Conservation (phyloP, 2,888 invertebrate genomes). For the Dugesia japonica region DNA sequence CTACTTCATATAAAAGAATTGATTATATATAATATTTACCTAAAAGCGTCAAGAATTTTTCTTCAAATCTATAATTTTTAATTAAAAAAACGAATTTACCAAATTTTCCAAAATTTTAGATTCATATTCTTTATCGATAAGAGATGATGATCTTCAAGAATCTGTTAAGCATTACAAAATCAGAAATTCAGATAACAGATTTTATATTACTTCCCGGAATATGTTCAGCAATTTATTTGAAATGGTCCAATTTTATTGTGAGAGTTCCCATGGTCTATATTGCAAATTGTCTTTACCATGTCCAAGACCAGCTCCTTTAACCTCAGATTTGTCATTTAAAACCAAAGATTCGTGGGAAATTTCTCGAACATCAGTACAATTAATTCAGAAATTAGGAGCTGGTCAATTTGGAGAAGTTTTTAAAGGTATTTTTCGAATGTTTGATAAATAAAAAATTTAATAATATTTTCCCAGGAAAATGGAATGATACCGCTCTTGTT, state of each 20-base stretch:
- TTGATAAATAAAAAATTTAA: too few species aligned
- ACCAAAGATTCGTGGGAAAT: constrained; percentile 91
- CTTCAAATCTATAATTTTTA: too few species aligned
- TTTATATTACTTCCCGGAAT: constrained; percentile 90
- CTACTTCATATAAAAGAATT: too few species aligned
- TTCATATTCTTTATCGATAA: background rate
- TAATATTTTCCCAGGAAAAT: too few species aligned
- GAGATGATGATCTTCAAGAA: constrained; percentile 56
- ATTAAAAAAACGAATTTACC: too few species aligned
- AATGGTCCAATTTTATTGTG: constrained; percentile 79
- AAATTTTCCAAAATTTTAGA: background rate
- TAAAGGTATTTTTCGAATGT: constrained; percentile 63
- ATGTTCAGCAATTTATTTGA: constrained; percentile 77
- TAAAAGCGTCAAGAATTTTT: too few species aligned
- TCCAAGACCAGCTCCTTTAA: constrained; percentile 80
- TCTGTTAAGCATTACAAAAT: constrained; percentile 98
- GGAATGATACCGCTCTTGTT: constrained; percentile 82
- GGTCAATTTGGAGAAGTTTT: constrained; percentile 97
- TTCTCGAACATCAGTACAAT: constrained; percentile 67
- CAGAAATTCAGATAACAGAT: constrained; percentile 86
- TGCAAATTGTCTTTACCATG: constrained; percentile 78
- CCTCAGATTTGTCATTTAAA: constrained; percentile 87
- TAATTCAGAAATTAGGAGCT: constrained; percentile 71
- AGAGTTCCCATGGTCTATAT: constrained; percentile 68
- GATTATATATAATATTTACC: too few species aligned